phyloP scores from a whole-genome alignment of 2,797 vertebrate species.

The Anguilla obscura region DNA sequence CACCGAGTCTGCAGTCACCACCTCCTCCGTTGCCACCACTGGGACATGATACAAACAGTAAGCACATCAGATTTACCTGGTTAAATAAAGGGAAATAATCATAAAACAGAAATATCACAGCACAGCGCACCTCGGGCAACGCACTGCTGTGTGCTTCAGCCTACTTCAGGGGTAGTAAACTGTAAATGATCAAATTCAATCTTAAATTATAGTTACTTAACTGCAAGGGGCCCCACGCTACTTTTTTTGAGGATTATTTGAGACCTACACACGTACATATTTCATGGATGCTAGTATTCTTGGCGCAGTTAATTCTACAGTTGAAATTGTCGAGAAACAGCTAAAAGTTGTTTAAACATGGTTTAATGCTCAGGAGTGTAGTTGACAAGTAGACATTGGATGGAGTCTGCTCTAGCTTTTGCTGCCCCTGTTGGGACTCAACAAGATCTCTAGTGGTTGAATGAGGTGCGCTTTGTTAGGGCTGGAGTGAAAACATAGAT shows the following conservation, averaged over 20 bases:
- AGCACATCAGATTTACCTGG: not conserved
- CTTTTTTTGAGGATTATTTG: not conserved
- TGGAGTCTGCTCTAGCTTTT: not conserved
- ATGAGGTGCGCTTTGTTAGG: not conserved
- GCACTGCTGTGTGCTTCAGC: too few species aligned
- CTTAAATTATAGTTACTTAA: not conserved
- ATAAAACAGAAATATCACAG: not conserved
- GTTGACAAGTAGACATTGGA: not conserved
- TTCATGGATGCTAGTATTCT: not conserved
- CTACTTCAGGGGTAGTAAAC: too few species aligned
- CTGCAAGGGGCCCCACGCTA: not conserved
- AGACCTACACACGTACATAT: not conserved
- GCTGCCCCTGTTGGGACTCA: not conserved
- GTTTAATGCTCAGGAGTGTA: not conserved
- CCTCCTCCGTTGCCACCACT: constrained; percentile 84
- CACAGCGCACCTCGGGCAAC: not conserved
- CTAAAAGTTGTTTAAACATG: not conserved
- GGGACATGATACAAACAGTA: constrained; percentile 8
- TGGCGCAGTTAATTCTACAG: not conserved
- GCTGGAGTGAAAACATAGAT: not conserved
- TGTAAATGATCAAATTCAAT: not conserved
- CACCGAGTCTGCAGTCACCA: constrained; percentile 82
- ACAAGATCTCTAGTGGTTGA: not conserved
- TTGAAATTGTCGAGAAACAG: not conserved
- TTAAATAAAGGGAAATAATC: too few species aligned